Conservation (phyloP, 1,140 invertebrate species). For the Homalodisca vitripennis region DNA sequence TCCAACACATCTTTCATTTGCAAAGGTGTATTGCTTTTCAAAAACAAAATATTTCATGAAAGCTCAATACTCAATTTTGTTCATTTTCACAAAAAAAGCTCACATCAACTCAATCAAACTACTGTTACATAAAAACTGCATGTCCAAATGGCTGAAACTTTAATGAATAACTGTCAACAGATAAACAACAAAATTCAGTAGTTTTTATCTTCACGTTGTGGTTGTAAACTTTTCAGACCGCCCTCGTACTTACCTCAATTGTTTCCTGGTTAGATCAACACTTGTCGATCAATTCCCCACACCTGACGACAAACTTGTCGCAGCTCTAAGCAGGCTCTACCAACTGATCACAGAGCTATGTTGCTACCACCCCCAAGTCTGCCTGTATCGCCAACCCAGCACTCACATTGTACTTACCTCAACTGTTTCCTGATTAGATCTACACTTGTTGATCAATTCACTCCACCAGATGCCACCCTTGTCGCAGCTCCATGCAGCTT, state of each 20-base stretch:
- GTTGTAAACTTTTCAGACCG: too few relatives aligned
- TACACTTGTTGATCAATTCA: slow-evolving; percentile 53
- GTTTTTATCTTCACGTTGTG: too few relatives aligned
- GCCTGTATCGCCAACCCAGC: slow-evolving; percentile 47
- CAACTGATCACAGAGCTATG: slow-evolving; percentile 54
- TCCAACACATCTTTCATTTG: too few relatives aligned
- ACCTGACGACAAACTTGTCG: slow-evolving; percentile 55
- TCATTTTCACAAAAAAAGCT: too few relatives aligned
- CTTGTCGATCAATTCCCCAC: slow-evolving; percentile 55
- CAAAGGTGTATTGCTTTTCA: too few relatives aligned
- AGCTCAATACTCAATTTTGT: too few relatives aligned
- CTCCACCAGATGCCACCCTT: slow-evolving; percentile 59
- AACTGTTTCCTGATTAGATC: neutral
- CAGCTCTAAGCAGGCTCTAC: slow-evolving; percentile 48
- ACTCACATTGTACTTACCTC: slow-evolving; percentile 46
- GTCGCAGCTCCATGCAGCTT: slow-evolving; percentile 48
- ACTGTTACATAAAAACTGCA: too few relatives aligned
- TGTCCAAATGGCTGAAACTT: too few relatives aligned
- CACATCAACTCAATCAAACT: too few relatives aligned
- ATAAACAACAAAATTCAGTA: too few relatives aligned
- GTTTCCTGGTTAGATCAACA: slow-evolving; percentile 40
- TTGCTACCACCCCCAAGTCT: slow-evolving; percentile 69
- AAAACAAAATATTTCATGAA: too few relatives aligned
- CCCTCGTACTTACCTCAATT: slow-evolving; percentile 47
- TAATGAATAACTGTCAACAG: too few relatives aligned